Evolutionary conservation across 2,888 invertebrate genomes (phyloP).

Genomic region (Drosophila pegasa): DNA sequence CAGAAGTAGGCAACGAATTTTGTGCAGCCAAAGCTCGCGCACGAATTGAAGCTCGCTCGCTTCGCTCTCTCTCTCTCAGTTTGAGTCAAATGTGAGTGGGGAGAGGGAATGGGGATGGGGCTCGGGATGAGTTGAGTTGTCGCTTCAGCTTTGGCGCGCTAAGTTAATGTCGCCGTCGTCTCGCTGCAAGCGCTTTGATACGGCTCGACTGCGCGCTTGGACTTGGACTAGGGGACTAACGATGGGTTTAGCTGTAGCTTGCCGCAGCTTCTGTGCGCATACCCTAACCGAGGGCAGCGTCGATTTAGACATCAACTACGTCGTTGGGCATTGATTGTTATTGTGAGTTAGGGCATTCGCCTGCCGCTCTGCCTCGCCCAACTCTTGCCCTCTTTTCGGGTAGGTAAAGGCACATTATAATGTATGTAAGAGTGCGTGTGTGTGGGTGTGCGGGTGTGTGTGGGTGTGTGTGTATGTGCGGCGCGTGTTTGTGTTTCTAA

Average conservation of each 20-base stretch:
- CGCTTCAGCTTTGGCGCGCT: conserved; percentile 25
- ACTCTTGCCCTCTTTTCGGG: conserved; percentile 14
- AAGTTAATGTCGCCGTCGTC: conserved; percentile 45
- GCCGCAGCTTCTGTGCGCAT: conserved; percentile 4
- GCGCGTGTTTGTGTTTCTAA: conserved; percentile 76
- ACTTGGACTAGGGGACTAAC: conserved; percentile 44
- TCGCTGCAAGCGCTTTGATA: conserved; percentile 36
- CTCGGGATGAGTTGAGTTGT: not conserved
- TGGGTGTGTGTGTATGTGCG: conserved; percentile 33
- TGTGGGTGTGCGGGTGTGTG: conserved; percentile 15
- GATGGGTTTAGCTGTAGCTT: conserved; percentile 24
- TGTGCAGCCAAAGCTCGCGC: conserved; percentile 46
- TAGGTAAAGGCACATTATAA: conserved; percentile 32
- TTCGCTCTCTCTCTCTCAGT: conserved; percentile 4
- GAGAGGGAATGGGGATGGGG: too few relatives aligned
- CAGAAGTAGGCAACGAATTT: conserved; percentile 38
- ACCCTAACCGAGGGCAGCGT: not conserved
- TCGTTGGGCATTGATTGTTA: too few relatives aligned
- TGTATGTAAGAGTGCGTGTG: conserved; percentile 20
- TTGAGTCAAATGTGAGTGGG: conserved; percentile 2
- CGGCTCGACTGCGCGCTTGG: conserved; percentile 45
- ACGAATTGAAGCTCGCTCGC: conserved; percentile 4
- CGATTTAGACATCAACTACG: too few relatives aligned
- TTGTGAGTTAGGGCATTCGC: not conserved
- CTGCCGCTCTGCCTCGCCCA: not conserved